Base-by-base conservation (phyloP, 1,140 invertebrate genomes). In the Dreissena rostriformis region DNA sequence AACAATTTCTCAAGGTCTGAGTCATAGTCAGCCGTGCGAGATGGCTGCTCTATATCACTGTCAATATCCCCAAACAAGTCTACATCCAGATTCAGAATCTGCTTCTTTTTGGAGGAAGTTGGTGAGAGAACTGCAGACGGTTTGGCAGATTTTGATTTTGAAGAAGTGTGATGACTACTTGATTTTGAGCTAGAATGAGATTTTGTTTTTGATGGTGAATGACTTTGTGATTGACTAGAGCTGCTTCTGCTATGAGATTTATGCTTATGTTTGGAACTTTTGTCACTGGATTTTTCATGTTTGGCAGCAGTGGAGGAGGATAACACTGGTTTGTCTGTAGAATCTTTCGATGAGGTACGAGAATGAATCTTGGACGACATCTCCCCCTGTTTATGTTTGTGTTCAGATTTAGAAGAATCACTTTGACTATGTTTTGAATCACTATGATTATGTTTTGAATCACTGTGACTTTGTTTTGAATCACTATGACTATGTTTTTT, bases 1-100 rank as follows among this genome's bases (percentile, higher is more conserved):
- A 95, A 94, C 87, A 95, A 91, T 49, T 85, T 85, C n/a, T 92
- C 92, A 24, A 86, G 67, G 67, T 84, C 95, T 57, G 92, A 88
- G 10, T 95, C 93, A n/a, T 84, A 65, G 57, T 87, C 81, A 49
- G 55, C 49, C 17, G 26, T 24, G 55, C 29, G 15, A 49, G 63
- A 57, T 11, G 75, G 65, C 0, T 57, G 22, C 26, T 84, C 83
- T 6, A 51, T 70, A 84, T 74, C 83, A 55, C 67, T 73, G n/a
- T 76, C 72, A 51, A 65, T 55, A 24, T 87, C 82, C 39, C 88
- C 90, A 88, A 92, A 91, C 51, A 91, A 76, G 82, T 89, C 86
- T 15, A 88, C 84, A 80, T 88, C 89, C 8, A 91, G 63, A 75
- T 87, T 79, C 1, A 86, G 63, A 51, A 89, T 87, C 11, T 71